A percentile compares a stretch with the other conserved stretches of the same genome.
These are phyloP conservation scores for Enteromius thamalakanensis DNA, from an alignment of 2,797 vertebrate genomes.

Conservation along the genomic window DNA sequence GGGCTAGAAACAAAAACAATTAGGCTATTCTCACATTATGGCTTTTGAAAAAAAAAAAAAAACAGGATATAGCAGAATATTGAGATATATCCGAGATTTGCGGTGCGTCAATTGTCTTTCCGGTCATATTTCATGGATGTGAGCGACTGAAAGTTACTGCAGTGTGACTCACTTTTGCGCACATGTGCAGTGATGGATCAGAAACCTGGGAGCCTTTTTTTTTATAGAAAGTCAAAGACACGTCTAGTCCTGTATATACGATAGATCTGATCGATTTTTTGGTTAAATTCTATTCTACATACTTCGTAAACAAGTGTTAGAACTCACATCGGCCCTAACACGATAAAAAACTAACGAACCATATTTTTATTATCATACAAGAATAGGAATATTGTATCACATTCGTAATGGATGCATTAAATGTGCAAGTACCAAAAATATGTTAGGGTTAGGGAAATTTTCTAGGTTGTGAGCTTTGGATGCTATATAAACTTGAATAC, in stretches of 20 bases:
- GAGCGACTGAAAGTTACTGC: conserved; percentile 81
- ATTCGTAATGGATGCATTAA: neutral
- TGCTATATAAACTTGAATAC: neutral
- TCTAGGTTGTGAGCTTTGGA: neutral
- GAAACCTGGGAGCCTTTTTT: conserved; percentile 47
- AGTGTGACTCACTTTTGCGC: conserved; percentile 87
- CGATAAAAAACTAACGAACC: neutral
- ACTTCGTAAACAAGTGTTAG: neutral
- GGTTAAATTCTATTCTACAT: neutral
- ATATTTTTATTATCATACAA: neutral
- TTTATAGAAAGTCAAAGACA: conserved; percentile 41
- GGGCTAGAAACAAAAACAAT: too few relatives aligned
- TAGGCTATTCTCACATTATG: neutral
- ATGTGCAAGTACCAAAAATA: neutral
- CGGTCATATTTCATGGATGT: conserved; percentile 70
- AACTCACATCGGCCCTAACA: neutral
- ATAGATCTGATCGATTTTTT: neutral
- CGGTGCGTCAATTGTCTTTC: conserved; percentile 36
- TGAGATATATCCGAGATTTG: neutral
- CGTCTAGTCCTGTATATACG: conserved; percentile 55
- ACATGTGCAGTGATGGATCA: conserved; percentile 79
- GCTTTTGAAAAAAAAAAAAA: neutral
- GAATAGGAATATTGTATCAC: neutral
- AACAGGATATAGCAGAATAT: neutral
- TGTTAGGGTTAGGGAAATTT: neutral